Evolutionary conservation across 30 jellyfish, hydroid and myxozoan species (phyloP).

Genomic region (Cassiopea andromeda): DNA sequence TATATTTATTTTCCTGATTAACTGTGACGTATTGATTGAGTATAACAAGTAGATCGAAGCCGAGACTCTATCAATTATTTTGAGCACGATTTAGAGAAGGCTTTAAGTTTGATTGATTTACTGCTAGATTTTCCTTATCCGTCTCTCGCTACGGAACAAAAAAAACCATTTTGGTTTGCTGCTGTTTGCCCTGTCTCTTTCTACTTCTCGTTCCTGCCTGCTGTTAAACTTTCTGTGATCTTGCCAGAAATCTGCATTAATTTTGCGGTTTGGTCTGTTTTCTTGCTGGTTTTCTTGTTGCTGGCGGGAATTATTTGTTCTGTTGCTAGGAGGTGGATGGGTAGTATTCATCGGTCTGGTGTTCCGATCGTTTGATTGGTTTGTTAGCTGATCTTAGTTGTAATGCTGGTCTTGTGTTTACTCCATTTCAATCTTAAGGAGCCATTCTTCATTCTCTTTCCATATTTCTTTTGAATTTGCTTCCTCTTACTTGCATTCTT

Average conservation of each 20-base stretch:
- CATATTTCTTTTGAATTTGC: neutral
- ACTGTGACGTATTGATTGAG: no score
- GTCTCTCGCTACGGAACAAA: constrained; percentile 16
- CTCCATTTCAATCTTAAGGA: neutral
- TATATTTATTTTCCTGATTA: no score
- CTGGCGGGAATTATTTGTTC: neutral
- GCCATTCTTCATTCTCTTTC: neutral
- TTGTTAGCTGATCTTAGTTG: neutral
- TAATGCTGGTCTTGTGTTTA: neutral
- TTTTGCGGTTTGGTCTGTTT: constrained; percentile 23
- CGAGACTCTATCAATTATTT: no score
- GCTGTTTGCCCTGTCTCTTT: constrained; percentile 2
- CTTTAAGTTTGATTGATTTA: no score
- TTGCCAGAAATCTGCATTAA: constrained; percentile 10
- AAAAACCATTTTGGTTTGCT: constrained; percentile 17
- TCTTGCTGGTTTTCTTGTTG: constrained; percentile 1
- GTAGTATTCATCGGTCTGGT: constrained; percentile 1
- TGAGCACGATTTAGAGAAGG: no score
- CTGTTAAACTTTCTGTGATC: neutral
- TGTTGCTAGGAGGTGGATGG: constrained; percentile 16
- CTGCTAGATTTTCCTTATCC: neutral
- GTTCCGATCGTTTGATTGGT: neutral
- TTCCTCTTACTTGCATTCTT: neutral
- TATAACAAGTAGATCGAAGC: no score
- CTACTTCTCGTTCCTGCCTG: constrained; percentile 24